Base-by-base conservation (phyloP, 2,797 vertebrate genomes). In the Anas flavirostris region DNA sequence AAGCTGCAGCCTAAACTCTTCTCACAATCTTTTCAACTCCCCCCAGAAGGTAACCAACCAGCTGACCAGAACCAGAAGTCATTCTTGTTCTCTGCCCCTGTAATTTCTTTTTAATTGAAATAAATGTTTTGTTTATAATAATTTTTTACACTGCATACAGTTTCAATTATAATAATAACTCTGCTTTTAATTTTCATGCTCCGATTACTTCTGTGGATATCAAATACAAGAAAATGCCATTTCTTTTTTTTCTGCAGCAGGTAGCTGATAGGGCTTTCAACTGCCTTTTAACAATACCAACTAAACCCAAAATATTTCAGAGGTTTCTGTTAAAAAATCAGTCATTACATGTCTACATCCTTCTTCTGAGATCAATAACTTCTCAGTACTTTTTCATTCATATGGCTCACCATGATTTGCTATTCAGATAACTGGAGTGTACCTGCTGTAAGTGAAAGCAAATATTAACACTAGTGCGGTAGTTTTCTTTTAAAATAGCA, bases 391-490 rank as follows among this genome's bases (percentile, higher is more conserved):
- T 85, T 91, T 82, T 96, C 74, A 89, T 81, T 91, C 75, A 76
- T 12, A 12, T 59, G 88, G 31, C 53, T 90, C 48, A 76, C 90
- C 37, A 75, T 35, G 58, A 86, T 93, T 96, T 88, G 93, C 50
- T 91, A 28, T 97, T 91, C 93, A 89, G 86, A 89, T 95, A 96
- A 88, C 79, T 53, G 88, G 70, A 84, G 90, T 3, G 3, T 95
- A 86, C 91, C 86, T 96, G 91, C 82, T 96, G 59, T 81, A 92
- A 93, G 88, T 88, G 93, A 97, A 82, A 95, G 84, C 92, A 97
- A 97, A 96, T 96, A 95, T 95, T 96, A 95, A 94, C 90, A 93
- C 60, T 93, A 80, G 60, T 41, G 59, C 73, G 92, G 84, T 82
- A 93, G 88, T 89, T 95, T 94, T 96, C 86, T 94, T 86, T 96